Percentiles rank a stretch among this genome's conserved stretches.
phyloP scores from a whole-genome alignment of 2,797 vertebrate species.

The Lithobates pipiens region DNA sequence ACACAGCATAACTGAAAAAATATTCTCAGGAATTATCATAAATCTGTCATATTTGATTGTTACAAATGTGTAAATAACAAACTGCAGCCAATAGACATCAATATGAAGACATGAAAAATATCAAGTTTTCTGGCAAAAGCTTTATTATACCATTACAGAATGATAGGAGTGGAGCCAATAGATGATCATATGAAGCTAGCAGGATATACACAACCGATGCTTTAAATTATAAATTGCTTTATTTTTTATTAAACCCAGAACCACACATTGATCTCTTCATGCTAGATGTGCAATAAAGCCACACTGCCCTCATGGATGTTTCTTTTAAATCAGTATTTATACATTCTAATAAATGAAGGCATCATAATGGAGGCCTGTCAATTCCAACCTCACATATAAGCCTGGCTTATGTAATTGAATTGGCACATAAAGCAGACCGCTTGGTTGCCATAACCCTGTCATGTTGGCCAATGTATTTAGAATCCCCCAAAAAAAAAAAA shows the following conservation, averaged over 20 bases:
- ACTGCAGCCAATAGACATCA: neutral
- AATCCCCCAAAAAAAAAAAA: too few species aligned
- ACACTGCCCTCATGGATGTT: conserved; percentile 22
- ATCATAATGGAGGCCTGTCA: conserved; percentile 14
- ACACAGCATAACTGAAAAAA: too few species aligned
- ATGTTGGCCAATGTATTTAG: conserved; percentile 5
- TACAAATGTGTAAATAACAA: neutral
- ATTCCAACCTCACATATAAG: conserved; percentile 10
- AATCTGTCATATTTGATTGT: neutral
- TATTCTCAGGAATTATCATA: neutral
- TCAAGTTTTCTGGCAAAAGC: conserved; percentile 1
- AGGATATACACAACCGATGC: conserved; percentile 29
- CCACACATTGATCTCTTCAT: neutral
- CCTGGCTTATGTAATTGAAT: conserved; percentile 25
- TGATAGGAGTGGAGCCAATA: conserved; percentile 44
- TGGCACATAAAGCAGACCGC: conserved; percentile 24
- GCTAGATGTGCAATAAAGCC: conserved; percentile 2
- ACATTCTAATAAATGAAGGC: conserved; percentile 18
- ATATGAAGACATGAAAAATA: conserved; percentile 15
- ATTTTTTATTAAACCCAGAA: conserved; percentile 44
- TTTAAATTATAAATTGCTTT: conserved; percentile 48
- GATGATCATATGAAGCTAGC: conserved; percentile 35
- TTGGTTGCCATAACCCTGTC: conserved; percentile 37
- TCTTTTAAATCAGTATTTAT: neutral
- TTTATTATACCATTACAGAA: conserved; percentile 21